These are phyloP conservation scores for Archocentrus centrarchus DNA, from an alignment of 2,113 vertebrate species.

Conservation along the genomic window DNA sequence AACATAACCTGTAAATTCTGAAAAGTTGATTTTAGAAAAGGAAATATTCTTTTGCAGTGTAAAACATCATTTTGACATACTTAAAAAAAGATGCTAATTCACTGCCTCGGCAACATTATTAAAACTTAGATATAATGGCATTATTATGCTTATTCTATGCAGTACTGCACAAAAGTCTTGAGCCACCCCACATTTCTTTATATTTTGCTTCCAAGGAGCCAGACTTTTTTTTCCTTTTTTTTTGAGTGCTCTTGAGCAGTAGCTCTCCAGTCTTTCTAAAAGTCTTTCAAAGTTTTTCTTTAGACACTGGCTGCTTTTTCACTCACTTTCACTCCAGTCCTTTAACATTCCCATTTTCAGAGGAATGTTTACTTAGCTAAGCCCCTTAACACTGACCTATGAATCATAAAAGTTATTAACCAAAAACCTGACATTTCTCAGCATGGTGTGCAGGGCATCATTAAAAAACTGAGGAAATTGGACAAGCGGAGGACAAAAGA, in stretches of 20 bases:
- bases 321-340: background rate
- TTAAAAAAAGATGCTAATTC: background rate
- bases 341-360: background rate
- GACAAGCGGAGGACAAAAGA: background rate
- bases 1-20: no score
- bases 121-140: background rate
- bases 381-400: background rate
- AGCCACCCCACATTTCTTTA: background rate
- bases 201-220: background rate
- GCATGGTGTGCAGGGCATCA: background rate
- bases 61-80: background rate
- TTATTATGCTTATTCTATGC: background rate
- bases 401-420: background rate
- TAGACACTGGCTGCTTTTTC: background rate
- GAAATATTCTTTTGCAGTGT: background rate
- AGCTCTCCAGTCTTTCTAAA: background rate
- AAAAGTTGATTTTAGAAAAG: no score
- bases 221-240: no score
- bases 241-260: no score
- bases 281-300: background rate
- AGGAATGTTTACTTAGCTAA: background rate
- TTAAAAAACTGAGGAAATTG: background rate
- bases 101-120: background rate
- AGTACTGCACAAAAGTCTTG: background rate
- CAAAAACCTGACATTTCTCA: background rate